Conservation (phyloP, 2,797 vertebrate genomes). For the Oreochromis mossambicus region DNA sequence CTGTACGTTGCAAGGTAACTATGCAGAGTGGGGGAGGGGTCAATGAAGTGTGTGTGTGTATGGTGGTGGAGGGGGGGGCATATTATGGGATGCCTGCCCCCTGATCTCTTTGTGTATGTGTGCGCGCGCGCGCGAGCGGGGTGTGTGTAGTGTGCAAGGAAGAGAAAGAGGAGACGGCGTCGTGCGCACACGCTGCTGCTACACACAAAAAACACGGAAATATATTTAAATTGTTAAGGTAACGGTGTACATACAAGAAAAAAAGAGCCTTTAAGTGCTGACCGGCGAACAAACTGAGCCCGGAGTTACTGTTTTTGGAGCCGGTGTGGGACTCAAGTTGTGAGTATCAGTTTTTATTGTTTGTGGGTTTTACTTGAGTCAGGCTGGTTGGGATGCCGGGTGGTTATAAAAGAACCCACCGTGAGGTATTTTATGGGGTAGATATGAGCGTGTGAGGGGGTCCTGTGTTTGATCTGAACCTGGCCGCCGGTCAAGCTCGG, state of each 20-base stretch:
- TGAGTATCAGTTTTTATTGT: conserved; percentile 61
- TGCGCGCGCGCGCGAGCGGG: conserved; percentile 79
- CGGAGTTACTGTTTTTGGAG: conserved; percentile 49
- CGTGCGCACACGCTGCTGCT: conserved; percentile 73
- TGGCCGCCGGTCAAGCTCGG: conserved; percentile 59
- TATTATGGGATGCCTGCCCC: conserved; percentile 88
- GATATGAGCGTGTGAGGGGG: not conserved
- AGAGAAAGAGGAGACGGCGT: conserved; percentile 75
- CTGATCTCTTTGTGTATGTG: conserved; percentile 88
- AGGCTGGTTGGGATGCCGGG: not conserved
- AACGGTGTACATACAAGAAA: not conserved
- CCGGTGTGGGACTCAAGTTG: conserved; percentile 61
- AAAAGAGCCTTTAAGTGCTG: conserved; percentile 30
- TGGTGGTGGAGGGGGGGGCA: conserved; percentile 7
- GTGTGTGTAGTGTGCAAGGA: conserved; percentile 74
- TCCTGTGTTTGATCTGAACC: conserved; percentile 24
- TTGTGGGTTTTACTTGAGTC: not conserved
- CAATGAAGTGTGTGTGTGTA: conserved; percentile 57
- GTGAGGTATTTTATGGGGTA: not conserved
- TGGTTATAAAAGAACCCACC: not conserved
- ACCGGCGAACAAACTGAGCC: conserved; percentile 40
- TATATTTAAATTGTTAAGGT: conserved; percentile 32
- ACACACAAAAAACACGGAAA: conserved; percentile 50
- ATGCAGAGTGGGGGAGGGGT: conserved; percentile 83
- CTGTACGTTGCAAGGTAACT: conserved; percentile 91